Conservation (phyloP, 2,888 invertebrate species). For the Labia minor region DNA sequence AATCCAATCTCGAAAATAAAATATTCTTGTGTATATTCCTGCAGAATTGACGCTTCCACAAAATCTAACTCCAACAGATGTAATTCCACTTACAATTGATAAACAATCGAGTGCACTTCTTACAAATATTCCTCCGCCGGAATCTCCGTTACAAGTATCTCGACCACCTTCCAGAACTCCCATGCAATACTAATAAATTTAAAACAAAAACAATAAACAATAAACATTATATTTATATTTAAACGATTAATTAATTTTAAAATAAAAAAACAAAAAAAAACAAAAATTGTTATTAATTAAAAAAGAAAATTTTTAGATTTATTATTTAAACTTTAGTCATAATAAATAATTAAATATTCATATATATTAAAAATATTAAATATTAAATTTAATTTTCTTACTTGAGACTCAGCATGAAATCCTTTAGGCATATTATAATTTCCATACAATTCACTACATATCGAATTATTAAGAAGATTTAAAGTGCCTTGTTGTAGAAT, state of each 20-base stretch:
- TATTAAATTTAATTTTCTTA: not conserved
- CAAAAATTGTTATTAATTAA: too few species aligned
- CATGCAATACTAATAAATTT: not conserved
- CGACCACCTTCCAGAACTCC: not conserved
- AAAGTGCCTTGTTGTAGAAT: not conserved
- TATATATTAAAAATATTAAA: not conserved
- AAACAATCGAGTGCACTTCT: not conserved
- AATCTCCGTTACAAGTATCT: not conserved
- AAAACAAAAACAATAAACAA: too few species aligned
- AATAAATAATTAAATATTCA: not conserved
- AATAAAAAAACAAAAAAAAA: too few species aligned
- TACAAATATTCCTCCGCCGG: not conserved
- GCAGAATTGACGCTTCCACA: not conserved
- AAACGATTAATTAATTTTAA: too few species aligned
- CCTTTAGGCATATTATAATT: not conserved
- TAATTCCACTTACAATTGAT: not conserved
- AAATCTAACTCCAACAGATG: not conserved
- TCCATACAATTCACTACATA: not conserved
- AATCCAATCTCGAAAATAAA: not conserved
- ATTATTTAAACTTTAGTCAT: too few species aligned
- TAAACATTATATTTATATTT: too few species aligned
- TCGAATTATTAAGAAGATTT: not conserved
- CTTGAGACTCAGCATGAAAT: not conserved
- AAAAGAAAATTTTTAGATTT: too few species aligned
- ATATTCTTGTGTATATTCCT: not conserved